Base-by-base conservation (phyloP, 2,888 invertebrate genomes). In the Cantharis rufa region DNA sequence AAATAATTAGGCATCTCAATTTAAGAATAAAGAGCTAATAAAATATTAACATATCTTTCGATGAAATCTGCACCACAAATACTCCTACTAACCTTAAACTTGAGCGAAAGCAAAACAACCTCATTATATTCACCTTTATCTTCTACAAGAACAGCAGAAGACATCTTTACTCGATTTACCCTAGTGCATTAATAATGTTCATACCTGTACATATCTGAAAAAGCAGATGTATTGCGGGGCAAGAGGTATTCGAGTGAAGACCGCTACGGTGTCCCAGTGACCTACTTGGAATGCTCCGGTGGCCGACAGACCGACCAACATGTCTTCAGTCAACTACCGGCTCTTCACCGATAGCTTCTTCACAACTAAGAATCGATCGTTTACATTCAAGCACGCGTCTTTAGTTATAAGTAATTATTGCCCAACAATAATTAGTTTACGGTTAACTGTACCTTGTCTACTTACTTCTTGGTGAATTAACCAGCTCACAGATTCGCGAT, bases 251-350 rank as follows among this genome's bases (percentile, higher is more conserved):
- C 83, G 80, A 82, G 83, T 84, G 85, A 86, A 86, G 85, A 87
- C 87, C 87, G 87, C 87, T 87, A 87, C 86, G 82, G 85, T 86
- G 87, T 86, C 86, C 88, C 84, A 88, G 87, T 88, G 86, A 88
- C 88, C 88, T 85, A 88, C 85, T 86, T 88, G 82, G 82, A 82
- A 77, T 85, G 87, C 85, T 86, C 87, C 85, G 87, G 86, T 88
- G 87, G 86, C 87, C 88, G 87, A 88, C 86, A 88, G 86, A 86
- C 48, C 48, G 48, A 48, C 84, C 83, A 83, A 82, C 84, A 83
- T 84, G 81, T 84, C 85, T 84, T 85, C 85, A 85, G 85, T 86
- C 84, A 83, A 82, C 82, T 82, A 83, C 84, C 85, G 86, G 84
- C 85, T 83, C 82, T 80, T 83, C 84, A 82, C 78, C 82, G 81